Conservation (phyloP, 2,113 vertebrate genomes). For the Sylvia atricapilla region DNA sequence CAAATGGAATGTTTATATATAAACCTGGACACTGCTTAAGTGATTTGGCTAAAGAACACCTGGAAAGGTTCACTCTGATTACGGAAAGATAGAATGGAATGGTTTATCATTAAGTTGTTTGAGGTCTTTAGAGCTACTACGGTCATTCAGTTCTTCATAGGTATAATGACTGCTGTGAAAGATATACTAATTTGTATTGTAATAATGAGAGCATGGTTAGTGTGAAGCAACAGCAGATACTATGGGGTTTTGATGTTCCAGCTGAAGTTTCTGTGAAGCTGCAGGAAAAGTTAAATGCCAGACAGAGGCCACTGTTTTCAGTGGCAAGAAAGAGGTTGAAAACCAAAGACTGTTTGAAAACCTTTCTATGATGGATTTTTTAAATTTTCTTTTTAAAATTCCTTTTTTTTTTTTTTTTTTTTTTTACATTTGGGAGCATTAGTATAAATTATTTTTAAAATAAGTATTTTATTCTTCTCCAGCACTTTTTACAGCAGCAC, state of each 20-base stretch:
- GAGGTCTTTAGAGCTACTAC: neutral
- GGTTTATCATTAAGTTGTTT: neutral
- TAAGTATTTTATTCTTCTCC: neutral
- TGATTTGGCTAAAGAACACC: conserved; percentile 36
- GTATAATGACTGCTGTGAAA: neutral
- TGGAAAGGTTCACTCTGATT: conserved; percentile 10
- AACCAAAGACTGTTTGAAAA: neutral
- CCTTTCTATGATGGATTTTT: neutral
- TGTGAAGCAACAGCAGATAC: neutral
- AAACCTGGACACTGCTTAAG: conserved; percentile 27
- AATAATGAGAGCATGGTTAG: neutral
- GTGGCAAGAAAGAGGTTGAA: neutral
- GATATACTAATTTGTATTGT: neutral
- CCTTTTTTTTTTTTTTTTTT: neutral
- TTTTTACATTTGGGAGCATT: neutral
- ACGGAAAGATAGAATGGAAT: neutral
- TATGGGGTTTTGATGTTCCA: neutral
- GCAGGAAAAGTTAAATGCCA: neutral
- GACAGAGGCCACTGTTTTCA: neutral
- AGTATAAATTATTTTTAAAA: neutral
- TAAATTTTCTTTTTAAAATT: neutral
- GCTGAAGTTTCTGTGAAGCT: neutral
- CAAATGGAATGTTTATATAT: conserved; percentile 58
- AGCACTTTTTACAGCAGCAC: neutral
- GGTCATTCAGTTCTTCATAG: neutral